phyloP scores from a whole-genome alignment of 2,888 invertebrate species.

The Kuschelorhynchus macadamiae region DNA sequence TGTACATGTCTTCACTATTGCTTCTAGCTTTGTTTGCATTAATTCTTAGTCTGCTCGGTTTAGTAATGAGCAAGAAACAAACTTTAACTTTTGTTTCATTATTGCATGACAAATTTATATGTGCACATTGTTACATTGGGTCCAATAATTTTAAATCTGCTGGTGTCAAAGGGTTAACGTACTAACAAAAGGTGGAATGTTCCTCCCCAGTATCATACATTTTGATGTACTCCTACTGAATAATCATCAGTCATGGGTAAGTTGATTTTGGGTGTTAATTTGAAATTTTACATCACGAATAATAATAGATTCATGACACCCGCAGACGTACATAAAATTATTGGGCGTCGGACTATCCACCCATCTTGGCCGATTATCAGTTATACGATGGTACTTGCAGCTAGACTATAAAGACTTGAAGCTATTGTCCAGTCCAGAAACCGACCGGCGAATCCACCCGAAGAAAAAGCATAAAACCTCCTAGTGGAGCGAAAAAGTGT shows the following conservation, averaged over 20 bases:
- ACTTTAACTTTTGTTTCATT: too few species aligned
- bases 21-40: too few species aligned
- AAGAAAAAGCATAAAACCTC: slow-evolving; percentile 81
- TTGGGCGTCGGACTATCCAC: slow-evolving; percentile 64
- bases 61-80: too few species aligned
- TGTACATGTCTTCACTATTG: too few species aligned
- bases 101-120: too few species aligned
- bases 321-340: slow-evolving; percentile 65
- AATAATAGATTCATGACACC: slow-evolving; percentile 52
- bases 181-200: slow-evolving; percentile 4
- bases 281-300: slow-evolving; percentile 18
- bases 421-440: slow-evolving; percentile 71
- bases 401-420: slow-evolving; percentile 80
- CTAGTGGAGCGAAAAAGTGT: slow-evolving; percentile 66
- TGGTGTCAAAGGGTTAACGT: slow-evolving; percentile 18
- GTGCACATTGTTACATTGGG: too few species aligned
- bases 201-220: too few species aligned
- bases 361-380: slow-evolving; percentile 63
- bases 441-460: slow-evolving; percentile 72
- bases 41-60: too few species aligned
- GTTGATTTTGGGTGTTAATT: slow-evolving; percentile 18
- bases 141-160: slow-evolving; percentile 40
- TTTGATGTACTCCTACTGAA: too few species aligned
- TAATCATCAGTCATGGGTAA: slow-evolving; percentile 14
- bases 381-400: slow-evolving; percentile 70